Conservation (phyloP, 2,113 vertebrate species). For the Scolopax mira region DNA sequence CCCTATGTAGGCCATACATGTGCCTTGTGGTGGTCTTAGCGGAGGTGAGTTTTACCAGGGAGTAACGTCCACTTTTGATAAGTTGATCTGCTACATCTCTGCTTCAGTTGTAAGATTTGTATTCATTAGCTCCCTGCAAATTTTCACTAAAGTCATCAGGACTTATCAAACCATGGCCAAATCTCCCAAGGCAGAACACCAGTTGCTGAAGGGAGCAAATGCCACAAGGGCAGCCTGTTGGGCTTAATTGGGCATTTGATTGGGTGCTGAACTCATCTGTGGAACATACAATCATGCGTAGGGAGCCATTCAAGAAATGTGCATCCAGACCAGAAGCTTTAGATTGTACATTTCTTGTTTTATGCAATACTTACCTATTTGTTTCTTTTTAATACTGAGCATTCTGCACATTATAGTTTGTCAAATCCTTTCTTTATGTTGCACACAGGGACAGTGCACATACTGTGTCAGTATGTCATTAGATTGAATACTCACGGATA, state of each 20-base stretch:
- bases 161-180: background rate
- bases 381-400: background rate
- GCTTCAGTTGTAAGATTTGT: background rate
- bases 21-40: background rate
- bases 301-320: background rate
- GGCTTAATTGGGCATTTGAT: fast-evolving
- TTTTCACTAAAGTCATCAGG: background rate
- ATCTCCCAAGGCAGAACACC: background rate
- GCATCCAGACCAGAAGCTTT: background rate
- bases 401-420: background rate
- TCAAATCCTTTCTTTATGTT: background rate
- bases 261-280: background rate
- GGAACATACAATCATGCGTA: background rate
- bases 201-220: background rate
- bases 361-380: background rate
- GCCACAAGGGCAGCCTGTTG: background rate
- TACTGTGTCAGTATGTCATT: background rate
- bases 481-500: background rate
- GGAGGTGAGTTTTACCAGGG: background rate
- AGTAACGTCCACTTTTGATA: background rate
- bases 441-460: background rate
- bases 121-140: background rate
- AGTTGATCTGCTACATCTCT: background rate
- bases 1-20: fast-evolving
- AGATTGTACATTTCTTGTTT: background rate